Evolutionary conservation across 2,888 invertebrate genomes (phyloP), one percentile per base, ranked within the genome.

Genomic region (Encarsia formosa): DNA sequence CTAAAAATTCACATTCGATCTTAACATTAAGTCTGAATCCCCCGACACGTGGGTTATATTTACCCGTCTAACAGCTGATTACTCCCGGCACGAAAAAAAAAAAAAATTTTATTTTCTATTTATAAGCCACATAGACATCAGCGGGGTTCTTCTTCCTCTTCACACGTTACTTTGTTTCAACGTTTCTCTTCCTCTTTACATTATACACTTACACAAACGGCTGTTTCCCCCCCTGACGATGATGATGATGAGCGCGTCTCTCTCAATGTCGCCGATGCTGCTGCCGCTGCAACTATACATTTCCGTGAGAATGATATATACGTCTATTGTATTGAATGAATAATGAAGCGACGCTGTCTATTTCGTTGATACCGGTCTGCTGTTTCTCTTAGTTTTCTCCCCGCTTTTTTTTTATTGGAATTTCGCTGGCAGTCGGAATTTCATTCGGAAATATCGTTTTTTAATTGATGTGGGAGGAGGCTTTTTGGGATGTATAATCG

Each of bases 261-360:
- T 35, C 34, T 34, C 15, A 32, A 24, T 19, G 34, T 22, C 24
- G 35, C 35, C 41, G 35, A 23, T 37, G n/a, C n/a, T 24, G 46
- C 35, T 16, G 11, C 22, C 16, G 8, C 22, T 45, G 49, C 49
- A 39, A 35, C 43, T 44, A 19, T 39, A 48, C 53, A 26, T 45
- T 49, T 49, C 49, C 49, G 41, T 49, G 42, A 42, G 54, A 42
- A 54, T 54, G 54, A 54, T 50, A 23, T 42, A 50, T n/a, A n/a
- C 37, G 50, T 35, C 48, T 32, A 49, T 53, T 49, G 44, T 49
- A 49, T 44, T 41, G 44, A 49, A 49, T 53, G 49, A 53, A 45
- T 49, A 53, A 53, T 44, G 53, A 53, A 44, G 35, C 40, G 43
- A 19, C 31, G 32, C 40, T 49, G 49, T 53, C 49, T 49, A 44